Conservation (phyloP, 35 echinoderm and acorn worm genomes). For the Heliocidaris erythrogramma region DNA sequence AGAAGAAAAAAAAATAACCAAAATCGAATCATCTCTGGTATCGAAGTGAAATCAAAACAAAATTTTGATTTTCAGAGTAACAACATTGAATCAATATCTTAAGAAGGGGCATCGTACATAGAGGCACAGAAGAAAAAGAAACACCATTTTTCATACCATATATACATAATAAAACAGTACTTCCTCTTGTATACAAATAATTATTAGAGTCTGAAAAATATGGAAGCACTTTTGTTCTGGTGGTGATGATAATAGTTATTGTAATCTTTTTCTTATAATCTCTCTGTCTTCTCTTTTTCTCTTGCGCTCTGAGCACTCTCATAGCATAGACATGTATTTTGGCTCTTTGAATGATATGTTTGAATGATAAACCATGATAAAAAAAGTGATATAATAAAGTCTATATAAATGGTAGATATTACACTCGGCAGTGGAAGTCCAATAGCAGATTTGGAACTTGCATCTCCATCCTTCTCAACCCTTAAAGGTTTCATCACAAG, state of each 20-base stretch:
- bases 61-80: background rate
- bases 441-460: background rate
- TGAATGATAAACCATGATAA: background rate
- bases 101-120: background rate
- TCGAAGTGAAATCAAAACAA: background rate
- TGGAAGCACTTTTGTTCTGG: slow-evolving; percentile 23
- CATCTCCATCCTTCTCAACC: background rate
- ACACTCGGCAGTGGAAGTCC: background rate
- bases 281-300: background rate
- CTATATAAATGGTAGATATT: background rate
- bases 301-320: background rate
- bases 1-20: background rate
- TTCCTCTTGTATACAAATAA: background rate
- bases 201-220: slow-evolving; percentile 23
- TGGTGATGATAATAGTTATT: slow-evolving; percentile 24
- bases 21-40: background rate
- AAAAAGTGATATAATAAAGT: background rate
- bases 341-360: background rate
- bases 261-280: background rate
- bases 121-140: background rate
- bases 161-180: slow-evolving; percentile 39
- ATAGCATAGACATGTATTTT: background rate
- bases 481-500: background rate
- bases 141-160: slow-evolving; percentile 2
- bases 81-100: background rate